These are phyloP conservation scores for Eretmodus cyanostictus DNA, from an alignment of 2,113 vertebrate species.

Conservation along the genomic window DNA sequence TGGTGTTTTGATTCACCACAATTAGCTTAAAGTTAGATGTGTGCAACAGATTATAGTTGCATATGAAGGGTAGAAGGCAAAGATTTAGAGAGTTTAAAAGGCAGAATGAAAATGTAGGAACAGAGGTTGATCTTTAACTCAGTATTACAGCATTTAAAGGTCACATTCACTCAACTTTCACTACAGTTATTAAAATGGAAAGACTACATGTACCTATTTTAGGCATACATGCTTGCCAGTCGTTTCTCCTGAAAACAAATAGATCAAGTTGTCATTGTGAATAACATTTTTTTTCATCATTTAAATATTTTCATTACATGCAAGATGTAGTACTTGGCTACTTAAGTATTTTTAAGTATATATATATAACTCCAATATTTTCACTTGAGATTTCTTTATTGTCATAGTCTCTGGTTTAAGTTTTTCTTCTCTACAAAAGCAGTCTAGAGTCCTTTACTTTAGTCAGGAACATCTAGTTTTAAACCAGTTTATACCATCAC, in stretches of 20 bases:
- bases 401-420: neutral
- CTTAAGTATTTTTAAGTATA: neutral
- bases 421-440: neutral
- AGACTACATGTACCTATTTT: neutral
- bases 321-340: neutral
- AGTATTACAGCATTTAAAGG: neutral
- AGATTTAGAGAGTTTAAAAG: neutral
- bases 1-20: slow-evolving; percentile 9
- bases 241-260: neutral
- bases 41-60: neutral
- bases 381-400: neutral
- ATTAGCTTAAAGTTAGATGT: neutral
- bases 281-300: neutral
- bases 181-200: neutral
- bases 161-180: neutral
- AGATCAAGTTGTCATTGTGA: neutral
- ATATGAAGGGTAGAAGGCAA: neutral
- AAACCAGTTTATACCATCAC: neutral
- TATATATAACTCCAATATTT: neutral
- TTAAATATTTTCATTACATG: neutral
- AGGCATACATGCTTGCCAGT: neutral
- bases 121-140: neutral
- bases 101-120: neutral
- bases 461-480: neutral
- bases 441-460: neutral